Evolutionary conservation across 2,888 invertebrate species (phyloP).

Genomic region (Aphelenchoides bicaudatus): DNA sequence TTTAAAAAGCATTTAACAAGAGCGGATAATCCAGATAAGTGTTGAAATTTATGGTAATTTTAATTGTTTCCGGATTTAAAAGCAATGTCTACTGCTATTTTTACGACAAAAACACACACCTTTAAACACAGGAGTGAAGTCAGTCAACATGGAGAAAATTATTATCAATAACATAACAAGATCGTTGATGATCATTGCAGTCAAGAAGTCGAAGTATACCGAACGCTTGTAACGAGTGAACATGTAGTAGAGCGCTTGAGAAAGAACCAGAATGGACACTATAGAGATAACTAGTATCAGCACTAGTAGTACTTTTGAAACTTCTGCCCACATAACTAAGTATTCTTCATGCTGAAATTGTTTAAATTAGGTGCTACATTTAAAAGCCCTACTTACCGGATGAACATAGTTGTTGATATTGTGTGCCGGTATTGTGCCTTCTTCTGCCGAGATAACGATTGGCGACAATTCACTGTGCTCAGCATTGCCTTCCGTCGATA

Average conservation of each 20-base stretch:
- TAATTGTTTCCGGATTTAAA: not conserved
- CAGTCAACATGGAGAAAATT: conserved; percentile 42
- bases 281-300: conserved; percentile 24
- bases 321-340: not conserved
- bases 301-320: conserved; percentile 26
- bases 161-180: conserved; percentile 43
- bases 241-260: conserved; percentile 27
- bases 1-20: not conserved
- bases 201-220: conserved; percentile 48
- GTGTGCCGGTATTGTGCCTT: too few species aligned
- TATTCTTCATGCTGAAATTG: too few species aligned
- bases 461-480: too few species aligned
- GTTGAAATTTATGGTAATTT: conserved; percentile 19
- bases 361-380: too few species aligned
- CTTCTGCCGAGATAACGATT: too few species aligned
- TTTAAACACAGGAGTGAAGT: conserved; percentile 35
- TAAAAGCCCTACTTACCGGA: too few species aligned
- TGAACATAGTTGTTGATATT: too few species aligned
- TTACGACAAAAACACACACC: conserved; percentile 23
- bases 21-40: not conserved
- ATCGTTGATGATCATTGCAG: conserved; percentile 42
- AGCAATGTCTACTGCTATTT: not conserved
- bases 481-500: too few species aligned
- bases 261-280: conserved; percentile 27
- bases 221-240: conserved; percentile 34